phyloP scores from a whole-genome alignment of 2,888 invertebrate species.

The Dendrolimus houi region DNA sequence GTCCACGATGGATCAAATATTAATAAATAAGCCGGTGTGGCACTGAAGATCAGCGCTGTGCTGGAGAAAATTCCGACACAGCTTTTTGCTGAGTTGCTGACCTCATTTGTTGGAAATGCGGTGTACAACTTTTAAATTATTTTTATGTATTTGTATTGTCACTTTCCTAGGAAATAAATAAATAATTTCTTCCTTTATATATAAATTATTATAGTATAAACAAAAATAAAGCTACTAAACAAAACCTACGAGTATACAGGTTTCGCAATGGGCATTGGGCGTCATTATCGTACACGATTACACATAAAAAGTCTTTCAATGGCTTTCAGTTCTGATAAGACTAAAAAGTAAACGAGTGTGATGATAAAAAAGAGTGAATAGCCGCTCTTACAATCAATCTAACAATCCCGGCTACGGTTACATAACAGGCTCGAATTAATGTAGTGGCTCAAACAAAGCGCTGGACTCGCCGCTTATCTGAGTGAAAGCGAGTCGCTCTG shows the following conservation, averaged over 20 bases:
- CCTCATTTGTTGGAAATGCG: too few relatives aligned
- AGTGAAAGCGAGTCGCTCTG: constrained; percentile 49
- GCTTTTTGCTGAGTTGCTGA: too few relatives aligned
- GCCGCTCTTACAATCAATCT: constrained; percentile 53
- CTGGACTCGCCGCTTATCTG: constrained; percentile 48
- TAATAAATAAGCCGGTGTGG: too few relatives aligned
- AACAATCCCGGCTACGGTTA: constrained; percentile 47
- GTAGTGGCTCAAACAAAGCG: constrained; percentile 56
- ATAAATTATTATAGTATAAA: too few relatives aligned
- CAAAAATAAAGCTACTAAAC: too few relatives aligned
- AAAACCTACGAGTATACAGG: neutral
- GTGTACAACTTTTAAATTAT: too few relatives aligned
- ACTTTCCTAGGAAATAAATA: too few relatives aligned
- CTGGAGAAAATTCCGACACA: too few relatives aligned
- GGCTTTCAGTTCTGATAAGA: constrained; percentile 14
- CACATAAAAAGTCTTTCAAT: constrained; percentile 3
- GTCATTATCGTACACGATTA: neutral
- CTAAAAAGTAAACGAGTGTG: constrained; percentile 22
- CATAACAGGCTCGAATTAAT: constrained; percentile 59
- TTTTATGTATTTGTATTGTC: too few relatives aligned
- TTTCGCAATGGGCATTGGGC: neutral
- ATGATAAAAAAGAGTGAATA: constrained; percentile 44
- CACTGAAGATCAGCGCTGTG: too few relatives aligned
- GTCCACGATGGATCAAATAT: too few relatives aligned
- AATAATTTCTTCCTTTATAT: too few relatives aligned